These are phyloP conservation scores for Poeciliopsis retropinna DNA, from an alignment of 2,113 vertebrate genomes.

Conservation along the genomic window DNA sequence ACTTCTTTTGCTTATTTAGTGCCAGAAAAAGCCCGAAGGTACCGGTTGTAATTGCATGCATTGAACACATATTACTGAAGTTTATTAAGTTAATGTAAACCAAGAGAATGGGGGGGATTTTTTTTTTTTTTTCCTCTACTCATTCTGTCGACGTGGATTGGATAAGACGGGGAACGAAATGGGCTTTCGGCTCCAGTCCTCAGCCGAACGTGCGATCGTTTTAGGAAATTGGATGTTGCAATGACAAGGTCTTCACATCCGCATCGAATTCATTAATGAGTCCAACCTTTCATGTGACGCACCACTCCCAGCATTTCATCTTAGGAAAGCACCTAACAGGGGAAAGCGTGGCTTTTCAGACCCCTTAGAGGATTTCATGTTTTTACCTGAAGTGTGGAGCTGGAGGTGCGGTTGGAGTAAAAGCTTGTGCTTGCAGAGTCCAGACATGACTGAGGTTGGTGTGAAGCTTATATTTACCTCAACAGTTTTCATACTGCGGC, in stretches of 20 bases:
- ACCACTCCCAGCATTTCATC: slow-evolving; percentile 29
- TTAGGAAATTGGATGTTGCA: slow-evolving; percentile 53
- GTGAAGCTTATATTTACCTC: neutral
- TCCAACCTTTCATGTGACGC: slow-evolving; percentile 26
- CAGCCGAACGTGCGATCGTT: slow-evolving; percentile 55
- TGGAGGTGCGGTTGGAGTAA: slow-evolving; percentile 10
- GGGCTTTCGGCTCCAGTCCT: slow-evolving; percentile 31
- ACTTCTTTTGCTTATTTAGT: slow-evolving; percentile 44
- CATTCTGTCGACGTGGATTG: slow-evolving; percentile 48
- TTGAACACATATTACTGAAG: slow-evolving; percentile 55
- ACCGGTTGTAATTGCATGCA: slow-evolving; percentile 56
- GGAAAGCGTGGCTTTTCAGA: slow-evolving; percentile 13
- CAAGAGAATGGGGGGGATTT: slow-evolving; percentile 37
- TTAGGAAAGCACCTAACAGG: neutral
- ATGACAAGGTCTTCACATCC: slow-evolving; percentile 41
- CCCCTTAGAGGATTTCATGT: slow-evolving; percentile 30
- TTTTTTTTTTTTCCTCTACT: slow-evolving; percentile 13
- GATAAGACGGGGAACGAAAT: slow-evolving; percentile 51
- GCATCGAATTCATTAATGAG: slow-evolving; percentile 43
- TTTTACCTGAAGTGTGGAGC: slow-evolving; percentile 6
- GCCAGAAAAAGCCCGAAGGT: slow-evolving; percentile 36
- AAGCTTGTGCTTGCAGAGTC: slow-evolving; percentile 28
- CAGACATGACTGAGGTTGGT: slow-evolving; percentile 16
- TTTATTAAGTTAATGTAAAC: slow-evolving; percentile 61
- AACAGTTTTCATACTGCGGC: neutral